These are phyloP conservation scores for Pseudolaguvia tuberculata DNA, from an alignment of 2,113 vertebrate genomes.

Conservation along the genomic window DNA sequence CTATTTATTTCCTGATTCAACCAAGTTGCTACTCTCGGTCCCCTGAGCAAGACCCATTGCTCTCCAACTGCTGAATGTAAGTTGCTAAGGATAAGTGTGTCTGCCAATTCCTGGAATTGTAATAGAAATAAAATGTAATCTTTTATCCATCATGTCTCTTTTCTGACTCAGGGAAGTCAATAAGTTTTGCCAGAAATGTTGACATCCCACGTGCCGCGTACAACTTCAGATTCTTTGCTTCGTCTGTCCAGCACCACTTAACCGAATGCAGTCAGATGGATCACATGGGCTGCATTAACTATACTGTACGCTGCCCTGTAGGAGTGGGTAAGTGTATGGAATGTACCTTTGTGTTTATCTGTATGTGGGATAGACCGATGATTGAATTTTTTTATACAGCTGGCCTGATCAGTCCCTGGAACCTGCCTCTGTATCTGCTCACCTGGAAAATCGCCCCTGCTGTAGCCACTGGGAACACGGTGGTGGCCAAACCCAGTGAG, in stretches of 20 bases:
- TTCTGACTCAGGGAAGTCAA: constrained; percentile 79
- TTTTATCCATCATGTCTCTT: not conserved
- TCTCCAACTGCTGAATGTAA: too few relatives aligned
- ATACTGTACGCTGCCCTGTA: constrained; percentile 79
- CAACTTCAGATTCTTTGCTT: constrained; percentile 94
- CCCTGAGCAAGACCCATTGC: too few relatives aligned
- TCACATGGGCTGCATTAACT: constrained; percentile 79
- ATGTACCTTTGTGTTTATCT: constrained; percentile 61
- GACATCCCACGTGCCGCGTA: constrained; percentile 83
- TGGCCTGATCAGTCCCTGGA: constrained; percentile 96
- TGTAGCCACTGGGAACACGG: constrained; percentile 85
- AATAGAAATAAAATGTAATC: not conserved
- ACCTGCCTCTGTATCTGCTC: constrained; percentile 88
- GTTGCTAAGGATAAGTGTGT: too few relatives aligned
- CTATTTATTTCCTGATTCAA: too few relatives aligned
- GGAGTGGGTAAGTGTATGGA: constrained; percentile 79
- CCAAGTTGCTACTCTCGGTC: too few relatives aligned
- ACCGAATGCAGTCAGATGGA: constrained; percentile 83
- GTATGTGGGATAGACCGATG: constrained; percentile 53
- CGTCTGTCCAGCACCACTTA: constrained; percentile 82
- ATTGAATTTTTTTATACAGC: constrained; percentile 62
- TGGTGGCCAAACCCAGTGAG: constrained; percentile 95
- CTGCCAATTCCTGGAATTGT: too few relatives aligned
- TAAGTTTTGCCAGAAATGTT: constrained; percentile 76
- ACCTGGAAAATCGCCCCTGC: constrained; percentile 98